phyloP scores from a whole-genome alignment of 2,888 invertebrate genomes.

The Agrilus cyanescens region DNA sequence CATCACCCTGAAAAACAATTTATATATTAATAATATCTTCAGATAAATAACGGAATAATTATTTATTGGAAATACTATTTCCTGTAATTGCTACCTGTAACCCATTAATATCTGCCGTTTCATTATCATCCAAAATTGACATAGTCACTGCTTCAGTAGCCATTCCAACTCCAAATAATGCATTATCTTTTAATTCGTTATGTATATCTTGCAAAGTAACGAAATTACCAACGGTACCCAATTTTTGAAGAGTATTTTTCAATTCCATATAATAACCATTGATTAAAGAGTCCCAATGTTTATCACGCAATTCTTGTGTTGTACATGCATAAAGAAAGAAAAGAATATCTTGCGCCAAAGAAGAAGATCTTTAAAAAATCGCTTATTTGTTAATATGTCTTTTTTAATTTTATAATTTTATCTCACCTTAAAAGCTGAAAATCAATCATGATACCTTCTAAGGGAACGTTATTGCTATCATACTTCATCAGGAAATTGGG shows the following conservation, averaged over 20 bases:
- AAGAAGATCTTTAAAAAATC: slow-evolving; percentile 34
- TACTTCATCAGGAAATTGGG: slow-evolving; percentile 57
- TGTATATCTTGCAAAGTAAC: slow-evolving; percentile 41
- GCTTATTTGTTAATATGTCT: background rate
- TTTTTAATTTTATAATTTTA: slow-evolving; percentile 3
- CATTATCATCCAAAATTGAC: slow-evolving; percentile 43
- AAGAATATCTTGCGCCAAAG: slow-evolving; percentile 45
- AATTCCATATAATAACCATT: slow-evolving; percentile 49
- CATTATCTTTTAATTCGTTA: slow-evolving; percentile 44
- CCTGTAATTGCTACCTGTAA: slow-evolving; percentile 34
- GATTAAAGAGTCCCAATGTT: slow-evolving; percentile 48
- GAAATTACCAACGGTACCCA: slow-evolving; percentile 49
- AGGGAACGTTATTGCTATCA: slow-evolving; percentile 23
- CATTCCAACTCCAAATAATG: slow-evolving; percentile 45
- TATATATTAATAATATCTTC: background rate
- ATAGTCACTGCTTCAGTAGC: slow-evolving; percentile 49
- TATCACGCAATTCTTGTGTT: slow-evolving; percentile 40
- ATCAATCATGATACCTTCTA: slow-evolving; percentile 50
- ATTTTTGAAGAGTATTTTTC: slow-evolving; percentile 38
- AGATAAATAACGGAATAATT: background rate
- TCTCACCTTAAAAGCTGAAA: slow-evolving; percentile 50
- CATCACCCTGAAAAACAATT: slow-evolving; percentile 35
- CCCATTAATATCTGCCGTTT: slow-evolving; percentile 43
- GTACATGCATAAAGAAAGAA: slow-evolving; percentile 55
- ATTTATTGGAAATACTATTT: background rate